Base-by-base conservation (phyloP, 2,888 invertebrate species). In the Notodonta ziczac region DNA sequence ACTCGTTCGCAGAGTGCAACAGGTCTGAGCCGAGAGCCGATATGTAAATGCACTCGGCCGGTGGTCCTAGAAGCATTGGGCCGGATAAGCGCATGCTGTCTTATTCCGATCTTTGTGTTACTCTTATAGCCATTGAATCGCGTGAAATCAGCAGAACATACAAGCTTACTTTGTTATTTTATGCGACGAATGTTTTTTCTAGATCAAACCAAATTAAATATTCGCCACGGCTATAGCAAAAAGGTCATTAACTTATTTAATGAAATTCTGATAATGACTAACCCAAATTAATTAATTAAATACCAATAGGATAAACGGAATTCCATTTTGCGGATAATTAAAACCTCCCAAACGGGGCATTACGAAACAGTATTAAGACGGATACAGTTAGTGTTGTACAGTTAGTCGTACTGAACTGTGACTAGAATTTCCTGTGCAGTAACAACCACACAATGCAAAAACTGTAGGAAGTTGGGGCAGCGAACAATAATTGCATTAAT, bases 31-130 rank as follows among this genome's bases (percentile, higher is more conserved):
- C 72, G 64, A 73, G 66, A 59, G 63, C 65, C 65, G 85, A 86
- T 86, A 90, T 89, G 89, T 85, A 85, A 90, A 90, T 88, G 77
- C 63, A 69, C 84, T 67, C 74, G 67, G 80, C 79, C 80, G 89
- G 89, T 90, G 89, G 90, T 90, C 90, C 78, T 66, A 76, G 83
- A 84, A 84, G 81, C 78, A 72, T 59, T 61, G 61, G 58, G 65
- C 72, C 66, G 77, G 77, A 81, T 77, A 76, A 58, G 13, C 14
- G 44, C 57, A 59, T 61, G 65, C 63, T 50, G 68, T 59, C 62
- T 65, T 44, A 24, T 24, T 44, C 39, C n/a, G 39, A 48, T 46
- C 56, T 32, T 46, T 56, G 46, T 44, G 24, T 46, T 44, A 35
- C 40, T 46, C 32, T 16, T 52, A 12, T 52, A 52, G 13, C 32